phyloP scores from a whole-genome alignment of 2,888 invertebrate species.

The Cyrtodaria siliqua region DNA sequence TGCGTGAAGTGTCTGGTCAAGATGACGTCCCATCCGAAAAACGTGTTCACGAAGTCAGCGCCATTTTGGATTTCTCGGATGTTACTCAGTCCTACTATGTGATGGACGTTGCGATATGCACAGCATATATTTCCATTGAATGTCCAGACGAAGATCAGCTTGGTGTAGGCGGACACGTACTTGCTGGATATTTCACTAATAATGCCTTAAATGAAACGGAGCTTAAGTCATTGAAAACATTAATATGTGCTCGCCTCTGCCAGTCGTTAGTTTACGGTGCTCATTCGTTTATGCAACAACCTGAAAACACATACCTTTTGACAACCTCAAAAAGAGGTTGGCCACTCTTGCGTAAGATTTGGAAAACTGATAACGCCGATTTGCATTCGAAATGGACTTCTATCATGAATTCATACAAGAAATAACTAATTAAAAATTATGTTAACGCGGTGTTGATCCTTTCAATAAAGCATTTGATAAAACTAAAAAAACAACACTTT shows the following conservation, averaged over 20 bases:
- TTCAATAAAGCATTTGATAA: no score
- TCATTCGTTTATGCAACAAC: slow-evolving; percentile 91
- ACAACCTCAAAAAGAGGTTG: slow-evolving; percentile 87
- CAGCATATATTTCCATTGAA: slow-evolving; percentile 92
- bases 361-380: no score
- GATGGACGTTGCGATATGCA: slow-evolving; percentile 95
- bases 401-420: no score
- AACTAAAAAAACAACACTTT: no score
- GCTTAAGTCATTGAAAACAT: slow-evolving; percentile 89
- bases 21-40: slow-evolving; percentile 72
- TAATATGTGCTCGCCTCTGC: no score
- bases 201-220: slow-evolving; percentile 89
- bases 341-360: no score
- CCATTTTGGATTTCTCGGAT: slow-evolving; percentile 95
- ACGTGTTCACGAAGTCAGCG: slow-evolving; percentile 89
- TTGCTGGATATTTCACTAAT: no score
- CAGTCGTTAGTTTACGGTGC: slow-evolving; percentile 94
- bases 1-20: slow-evolving; percentile 84
- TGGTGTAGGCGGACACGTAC: slow-evolving; percentile 87
- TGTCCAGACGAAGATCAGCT: slow-evolving; percentile 87
- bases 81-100: slow-evolving; percentile 89
- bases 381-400: no score
- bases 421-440: no score
- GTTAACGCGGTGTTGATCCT: no score
- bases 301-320: slow-evolving; percentile 92